Evolutionary conservation across 2,888 invertebrate genomes (phyloP), one percentile per base, ranked within the genome.

Genomic region (Pristionchus fissidentatus): DNA sequence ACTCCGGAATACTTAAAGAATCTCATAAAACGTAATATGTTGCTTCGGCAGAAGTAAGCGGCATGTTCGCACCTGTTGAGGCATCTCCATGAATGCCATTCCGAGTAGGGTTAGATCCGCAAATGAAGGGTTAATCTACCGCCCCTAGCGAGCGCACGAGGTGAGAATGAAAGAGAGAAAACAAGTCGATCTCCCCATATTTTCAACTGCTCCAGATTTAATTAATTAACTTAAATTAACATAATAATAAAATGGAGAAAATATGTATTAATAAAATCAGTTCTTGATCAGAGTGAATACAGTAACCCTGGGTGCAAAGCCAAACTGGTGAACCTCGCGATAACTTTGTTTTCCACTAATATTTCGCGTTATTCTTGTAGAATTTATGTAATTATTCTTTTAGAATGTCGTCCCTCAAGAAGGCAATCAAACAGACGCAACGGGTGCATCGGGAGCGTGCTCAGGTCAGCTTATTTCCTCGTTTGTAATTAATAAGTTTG

Each of bases 381-480:
- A 35, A 3, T 52, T 78, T 4, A 22, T 55, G 22, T 55, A 55
- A 8, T 78, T 41, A 8, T 55, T 35, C 10, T 43, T 83, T 35
- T 1, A 85, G 70, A 66, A 90, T 90, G 90, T 89, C 89, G 66
- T 88, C 89, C n/a, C 81, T 89, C 26, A 86, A 87, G 22, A 87
- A 85, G 35, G 89, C 89, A 49, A 87, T 87, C 55, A 90, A 90
- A 85, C 87, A 88, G 82, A 88, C 87, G 0, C 88, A 89, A 35
- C 86, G 88, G 1, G 85, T 88, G 49, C 90, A 90, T 73, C 85
- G 90, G n/a, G 90, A 90, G 78, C 83, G 90, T 41, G 85, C 87
- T 0, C 90, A 88, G 85, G 87, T 86, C 7, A 19, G 52, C n/a
- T 49, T 22, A 29, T n/a, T 29, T 2, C 32, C 26, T n/a, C 4